These are phyloP conservation scores for Polietes domitor DNA, from an alignment of 2,888 invertebrate species.

Conservation along the genomic window DNA sequence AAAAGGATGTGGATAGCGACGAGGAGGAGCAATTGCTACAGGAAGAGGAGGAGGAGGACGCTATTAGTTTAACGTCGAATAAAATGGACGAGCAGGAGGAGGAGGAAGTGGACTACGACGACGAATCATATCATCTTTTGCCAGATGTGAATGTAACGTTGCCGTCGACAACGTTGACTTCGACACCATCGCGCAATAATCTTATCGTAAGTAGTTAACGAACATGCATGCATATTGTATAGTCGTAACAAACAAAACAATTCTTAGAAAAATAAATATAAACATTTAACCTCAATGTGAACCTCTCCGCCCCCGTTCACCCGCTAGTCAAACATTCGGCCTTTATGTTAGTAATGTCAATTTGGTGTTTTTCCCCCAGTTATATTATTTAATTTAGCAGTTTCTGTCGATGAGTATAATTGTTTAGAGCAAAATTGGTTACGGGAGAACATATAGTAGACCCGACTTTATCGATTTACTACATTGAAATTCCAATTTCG, in stretches of 20 bases:
- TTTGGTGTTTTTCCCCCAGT: background rate
- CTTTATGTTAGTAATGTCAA: conserved; percentile 14
- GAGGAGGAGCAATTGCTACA: conserved; percentile 17
- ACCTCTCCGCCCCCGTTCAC: background rate
- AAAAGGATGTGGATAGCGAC: conserved; percentile 14
- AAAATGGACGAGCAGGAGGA: conserved; percentile 21
- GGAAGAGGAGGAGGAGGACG: conserved; percentile 44
- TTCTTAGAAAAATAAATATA: conserved; percentile 26
- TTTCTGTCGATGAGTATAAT: no score
- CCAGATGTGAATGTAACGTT: conserved; percentile 71
- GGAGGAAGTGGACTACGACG: conserved; percentile 37
- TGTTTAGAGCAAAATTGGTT: no score
- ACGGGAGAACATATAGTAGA: no score
- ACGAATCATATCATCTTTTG: conserved; percentile 70
- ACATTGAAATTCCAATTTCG: no score
- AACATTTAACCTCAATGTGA: conserved; percentile 20
- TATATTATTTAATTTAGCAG: no score
- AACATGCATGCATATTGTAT: background rate
- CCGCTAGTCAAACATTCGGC: background rate
- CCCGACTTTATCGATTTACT: no score
- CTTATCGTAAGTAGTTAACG: conserved; percentile 75
- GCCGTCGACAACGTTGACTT: conserved; percentile 72
- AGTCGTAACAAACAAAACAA: conserved; percentile 2
- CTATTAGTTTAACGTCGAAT: background rate
- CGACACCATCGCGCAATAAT: conserved; percentile 75